A percentile compares a stretch with the other conserved stretches of the same genome.
Conservation (phyloP, 2,113 vertebrate species). For the Onychostruthus taczanowskii region DNA sequence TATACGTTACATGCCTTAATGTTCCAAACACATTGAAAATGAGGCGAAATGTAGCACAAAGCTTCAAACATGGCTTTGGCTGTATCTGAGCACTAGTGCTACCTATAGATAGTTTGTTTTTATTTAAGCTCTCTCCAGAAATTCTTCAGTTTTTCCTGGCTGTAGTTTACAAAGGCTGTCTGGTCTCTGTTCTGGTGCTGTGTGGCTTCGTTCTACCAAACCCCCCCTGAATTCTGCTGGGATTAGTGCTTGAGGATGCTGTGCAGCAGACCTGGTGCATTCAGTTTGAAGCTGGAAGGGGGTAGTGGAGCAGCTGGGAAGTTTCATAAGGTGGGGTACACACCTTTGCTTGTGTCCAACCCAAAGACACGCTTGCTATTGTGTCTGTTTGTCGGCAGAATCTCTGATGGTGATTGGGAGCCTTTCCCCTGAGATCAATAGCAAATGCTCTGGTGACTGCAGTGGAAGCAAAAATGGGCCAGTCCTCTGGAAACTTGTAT, state of each 20-base stretch:
- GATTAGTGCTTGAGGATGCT: not conserved
- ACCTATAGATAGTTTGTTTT: not conserved
- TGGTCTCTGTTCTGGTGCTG: not conserved
- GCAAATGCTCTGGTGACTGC: not conserved
- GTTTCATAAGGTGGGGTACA: not conserved
- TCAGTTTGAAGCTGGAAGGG: not conserved
- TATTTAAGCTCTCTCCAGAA: not conserved
- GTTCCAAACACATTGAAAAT: not conserved
- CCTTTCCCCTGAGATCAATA: not conserved
- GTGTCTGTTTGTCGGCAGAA: not conserved
- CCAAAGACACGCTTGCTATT: accelerated
- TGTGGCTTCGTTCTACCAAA: not conserved
- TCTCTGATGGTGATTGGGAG: accelerated
- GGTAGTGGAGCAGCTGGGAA: not conserved
- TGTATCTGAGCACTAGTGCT: not conserved
- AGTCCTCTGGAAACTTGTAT: not conserved
- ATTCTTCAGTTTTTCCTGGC: not conserved
- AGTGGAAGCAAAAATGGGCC: not conserved
- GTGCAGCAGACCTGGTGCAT: not conserved
- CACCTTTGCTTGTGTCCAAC: not conserved
- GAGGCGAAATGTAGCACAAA: not conserved
- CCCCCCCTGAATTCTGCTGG: not conserved
- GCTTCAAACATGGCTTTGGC: not conserved
- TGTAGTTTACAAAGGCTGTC: not conserved
- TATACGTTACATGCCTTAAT: not conserved